Evolutionary conservation across 2,797 vertebrate genomes (phyloP).

Genomic region (Stomatorhinus walkeri): DNA sequence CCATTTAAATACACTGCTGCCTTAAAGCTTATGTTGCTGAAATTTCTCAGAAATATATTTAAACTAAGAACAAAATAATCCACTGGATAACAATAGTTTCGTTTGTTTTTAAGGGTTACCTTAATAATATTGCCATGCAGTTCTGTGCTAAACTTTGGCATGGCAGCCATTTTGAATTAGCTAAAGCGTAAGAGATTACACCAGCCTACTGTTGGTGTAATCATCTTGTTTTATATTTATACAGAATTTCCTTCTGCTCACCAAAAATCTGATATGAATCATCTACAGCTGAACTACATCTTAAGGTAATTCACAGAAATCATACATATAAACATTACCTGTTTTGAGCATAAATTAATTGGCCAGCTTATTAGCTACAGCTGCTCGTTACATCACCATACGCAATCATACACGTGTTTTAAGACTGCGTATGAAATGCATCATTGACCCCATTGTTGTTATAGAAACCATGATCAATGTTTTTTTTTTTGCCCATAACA

Average conservation of each 20-base stretch:
- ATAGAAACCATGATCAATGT: not conserved
- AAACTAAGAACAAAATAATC: not conserved
- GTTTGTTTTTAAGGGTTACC: not conserved
- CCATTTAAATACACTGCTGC: not conserved
- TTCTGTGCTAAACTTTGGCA: not conserved
- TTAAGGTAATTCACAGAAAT: not conserved
- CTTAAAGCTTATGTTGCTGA: not conserved
- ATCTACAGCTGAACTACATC: not conserved
- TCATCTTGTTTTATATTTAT: constrained; percentile 21
- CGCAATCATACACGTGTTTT: not conserved
- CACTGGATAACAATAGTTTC: too few species aligned
- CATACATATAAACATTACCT: not conserved
- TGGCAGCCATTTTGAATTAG: constrained; percentile 7
- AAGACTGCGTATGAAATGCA: not conserved
- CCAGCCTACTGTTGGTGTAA: constrained; percentile 4
- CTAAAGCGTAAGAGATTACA: not conserved
- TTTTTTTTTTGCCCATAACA: not conserved
- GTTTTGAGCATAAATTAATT: not conserved
- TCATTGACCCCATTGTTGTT: not conserved
- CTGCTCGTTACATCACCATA: not conserved
- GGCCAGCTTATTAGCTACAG: not conserved
- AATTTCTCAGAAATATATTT: not conserved
- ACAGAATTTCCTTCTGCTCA: not conserved
- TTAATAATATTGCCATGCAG: not conserved
- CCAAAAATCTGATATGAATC: not conserved